Evolutionary conservation across 1,140 invertebrate genomes (phyloP), one percentile per base, ranked within the genome.

Genomic region (Cydia splendana): DNA sequence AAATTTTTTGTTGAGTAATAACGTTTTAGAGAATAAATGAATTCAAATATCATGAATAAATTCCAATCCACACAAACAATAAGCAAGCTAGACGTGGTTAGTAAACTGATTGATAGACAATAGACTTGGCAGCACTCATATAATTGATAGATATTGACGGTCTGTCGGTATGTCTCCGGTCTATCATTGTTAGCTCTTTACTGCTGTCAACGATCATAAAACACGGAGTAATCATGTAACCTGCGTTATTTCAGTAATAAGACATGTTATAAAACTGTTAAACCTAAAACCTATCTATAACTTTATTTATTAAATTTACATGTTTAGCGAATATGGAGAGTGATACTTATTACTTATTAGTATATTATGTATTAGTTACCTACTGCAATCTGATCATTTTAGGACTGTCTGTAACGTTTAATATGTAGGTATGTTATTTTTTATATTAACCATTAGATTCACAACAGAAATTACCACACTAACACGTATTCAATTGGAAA

Each of bases 91-190:
- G 57, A 62, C 57, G 18, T 20, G 18, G 18, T 10, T 20, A 62
- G 57, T 18, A 20, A 62, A 24, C 57, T 62, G 57, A 62, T 62
- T 24, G 57, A 12, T 62, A 62, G 7, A 62, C 57, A 62, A 62
- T 62, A 20, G 57, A 20, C n/a, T 62, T 62, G 57, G 18, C 57
- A 62, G 57, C 18, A 62, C 18, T 62, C 57, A n/a, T 3, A 62
- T 10, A 62, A 1, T 2, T 20, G n/a, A 62, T 20, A 62, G 6
- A 0, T 20, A 62, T 62, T 62, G 57, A 62, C 57, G 57, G 57
- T 62, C 57, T 62, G 57, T 24, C n/a, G 7, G 15, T 10, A 18
- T 5, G 18, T 62, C n/a, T 18, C 57, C n/a, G 20, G 18, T n/a
- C 57, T 12, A 30, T 30, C 30, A 62, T 62, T 62, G 57, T 24